Percentiles rank a stretch among this genome's conserved stretches.
phyloP scores from a whole-genome alignment of 2,113 vertebrate genomes.

The Cricetomys ansorgei region DNA sequence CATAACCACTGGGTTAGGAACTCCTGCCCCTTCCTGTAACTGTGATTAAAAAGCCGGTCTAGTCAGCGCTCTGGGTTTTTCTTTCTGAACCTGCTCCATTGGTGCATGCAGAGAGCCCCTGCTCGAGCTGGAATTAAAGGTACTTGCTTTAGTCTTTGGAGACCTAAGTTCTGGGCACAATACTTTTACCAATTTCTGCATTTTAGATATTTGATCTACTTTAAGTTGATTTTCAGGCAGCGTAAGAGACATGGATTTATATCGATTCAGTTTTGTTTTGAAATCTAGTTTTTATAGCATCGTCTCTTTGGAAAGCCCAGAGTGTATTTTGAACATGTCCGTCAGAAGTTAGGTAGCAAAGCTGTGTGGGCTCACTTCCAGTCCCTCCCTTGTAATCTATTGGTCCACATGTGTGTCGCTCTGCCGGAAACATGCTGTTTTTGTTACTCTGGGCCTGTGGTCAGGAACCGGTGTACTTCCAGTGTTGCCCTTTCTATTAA shows the following conservation, averaged over 20 bases:
- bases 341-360: neutral
- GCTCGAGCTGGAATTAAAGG: no score
- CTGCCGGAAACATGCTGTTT: no score
- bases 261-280: no score
- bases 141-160: no score
- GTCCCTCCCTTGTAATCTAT: neutral
- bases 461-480: neutral
- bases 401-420: neutral
- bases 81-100: no score
- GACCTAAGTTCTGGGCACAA: no score
- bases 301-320: neutral
- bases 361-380: neutral
- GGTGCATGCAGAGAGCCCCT: no score
- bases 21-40: no score
- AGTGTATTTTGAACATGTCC: neutral
- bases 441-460: neutral
- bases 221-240: neutral
- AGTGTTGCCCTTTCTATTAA: neutral
- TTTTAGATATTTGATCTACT: neutral
- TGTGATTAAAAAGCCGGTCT: no score
- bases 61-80: no score
- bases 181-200: neutral
- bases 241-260: neutral
- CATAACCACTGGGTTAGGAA: no score
- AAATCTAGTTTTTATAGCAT: neutral